Base-by-base conservation (phyloP, 2,113 vertebrate species). In the Mobula hypostoma region DNA sequence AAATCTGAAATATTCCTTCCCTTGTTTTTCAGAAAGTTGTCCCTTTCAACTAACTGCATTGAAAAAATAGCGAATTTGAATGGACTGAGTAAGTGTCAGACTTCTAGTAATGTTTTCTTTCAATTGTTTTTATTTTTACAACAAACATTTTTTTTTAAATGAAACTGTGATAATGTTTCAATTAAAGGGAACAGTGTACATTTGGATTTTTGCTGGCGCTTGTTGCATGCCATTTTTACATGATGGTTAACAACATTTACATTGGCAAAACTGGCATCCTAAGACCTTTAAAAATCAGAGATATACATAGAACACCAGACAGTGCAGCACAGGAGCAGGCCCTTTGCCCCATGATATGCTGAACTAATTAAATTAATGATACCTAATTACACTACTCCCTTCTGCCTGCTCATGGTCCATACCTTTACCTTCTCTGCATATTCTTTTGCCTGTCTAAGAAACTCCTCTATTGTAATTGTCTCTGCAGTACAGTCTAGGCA, bases 1-100 rank as follows among this genome's bases (percentile, higher is more conserved):
- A 36, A 63, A 32, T 66, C 6, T 90, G 63, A 70, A 88, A 56
- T 9, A 85, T 56, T 91, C 19, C 94, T 94, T 94, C 94, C 95
- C 63, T 95, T 95, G 95, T 94, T 95, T 95, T 94, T 95, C 97
- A 99, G 99, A 97, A 99, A 98, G 94, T 96, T 99, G 5, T 99
- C 98, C 2, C 95, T 99, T 95, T 99, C 98, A 94, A 99, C 98
- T 95, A 99, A 99, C 96, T 98, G 98, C 96, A 99, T 99, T 95
- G 98, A 99, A 95, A 99, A 99, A 97, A 99, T 99, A 76, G 97
- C 98, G 94, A 99, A 99, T 96, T 96, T 99, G 94, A 98, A 96
- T 94, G 98, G 97, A 94, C 96, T 99, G 94, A 99, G 99, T 99
- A 97, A 99, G 98, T 99, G 94, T 32, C 5, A 66, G 29, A 66